Base-by-base conservation (phyloP, 2,888 invertebrate species). In the Elaeidobius kamerunicus region DNA sequence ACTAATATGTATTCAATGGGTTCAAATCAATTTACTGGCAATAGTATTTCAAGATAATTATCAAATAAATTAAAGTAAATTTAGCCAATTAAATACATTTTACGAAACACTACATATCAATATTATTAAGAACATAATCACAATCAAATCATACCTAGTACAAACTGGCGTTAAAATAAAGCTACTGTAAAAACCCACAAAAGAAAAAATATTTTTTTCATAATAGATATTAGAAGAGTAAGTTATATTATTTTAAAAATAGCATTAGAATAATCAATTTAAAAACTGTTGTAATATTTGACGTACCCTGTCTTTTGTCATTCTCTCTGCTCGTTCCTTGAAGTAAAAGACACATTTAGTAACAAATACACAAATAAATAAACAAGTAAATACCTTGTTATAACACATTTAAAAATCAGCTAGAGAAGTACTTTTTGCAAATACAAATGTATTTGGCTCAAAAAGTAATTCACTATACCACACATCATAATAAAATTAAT, bases 301-400 rank as follows among this genome's bases (percentile, higher is more conserved):
- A 69, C 72, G 67, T 73, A 73, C 73, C 72, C 72, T 68, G 64
- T 73, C 73, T 69, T 73, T 73, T 52, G 71, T 67, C 58, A 69
- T 67, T 66, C 67, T 69, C 60, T 70, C 71, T 53, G 73, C 73
- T 59, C 72, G 67, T 67, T 73, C 73, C 73, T 73, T 72, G 66
- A 70, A 70, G 61, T 64, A 67, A 68, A 68, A 67, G 57, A 64
- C 55, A 51, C 61, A 58, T 65, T 63, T 64, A 64, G 65, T 67
- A 63, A 61, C 60, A 63, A 57, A 58, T 44, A 55, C 56, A 57
- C 44, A 54, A 60, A 56, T 59, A 57, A 40, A 56, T 50, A 55
- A 55, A 56, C 12, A 30, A 30, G 4, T 53, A 57, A 56, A 54
- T 52, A 59, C 44, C 53, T 27, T 47, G 42, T 52, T 50, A 41